phyloP scores from a whole-genome alignment of 1,140 invertebrate genomes.

The Dryas iulia region DNA sequence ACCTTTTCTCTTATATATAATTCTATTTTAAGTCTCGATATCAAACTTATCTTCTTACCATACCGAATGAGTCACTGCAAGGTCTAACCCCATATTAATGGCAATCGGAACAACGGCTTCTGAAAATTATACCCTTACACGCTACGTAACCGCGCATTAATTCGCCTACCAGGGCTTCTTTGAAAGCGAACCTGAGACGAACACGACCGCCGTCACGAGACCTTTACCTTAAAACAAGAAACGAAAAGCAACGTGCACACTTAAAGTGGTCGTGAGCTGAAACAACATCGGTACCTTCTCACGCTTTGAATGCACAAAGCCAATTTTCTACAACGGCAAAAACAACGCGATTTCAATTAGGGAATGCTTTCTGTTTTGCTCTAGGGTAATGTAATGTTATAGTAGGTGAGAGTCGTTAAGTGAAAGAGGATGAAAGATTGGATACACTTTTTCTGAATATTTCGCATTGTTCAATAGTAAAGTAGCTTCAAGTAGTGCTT shows the following conservation, averaged over 20 bases:
- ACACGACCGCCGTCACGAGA: slow-evolving; percentile 33
- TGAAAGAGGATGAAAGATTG: background rate
- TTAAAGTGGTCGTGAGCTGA: slow-evolving; percentile 40
- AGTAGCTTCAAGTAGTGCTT: background rate
- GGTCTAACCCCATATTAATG: slow-evolving; percentile 30
- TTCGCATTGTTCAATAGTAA: background rate
- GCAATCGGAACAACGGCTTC: slow-evolving; percentile 40
- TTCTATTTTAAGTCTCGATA: background rate
- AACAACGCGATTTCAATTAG: slow-evolving; percentile 76
- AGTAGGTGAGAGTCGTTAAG: slow-evolving; percentile 42
- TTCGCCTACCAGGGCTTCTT: slow-evolving; percentile 34
- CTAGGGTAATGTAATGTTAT: slow-evolving; percentile 47
- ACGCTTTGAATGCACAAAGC: slow-evolving; percentile 64
- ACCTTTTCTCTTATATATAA: no score
- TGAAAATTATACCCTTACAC: slow-evolving; percentile 41
- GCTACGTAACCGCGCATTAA: slow-evolving; percentile 40
- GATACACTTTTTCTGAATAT: background rate
- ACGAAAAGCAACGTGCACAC: slow-evolving; percentile 28
- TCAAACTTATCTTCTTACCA: background rate
- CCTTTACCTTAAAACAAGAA: slow-evolving; percentile 33
- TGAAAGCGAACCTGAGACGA: slow-evolving; percentile 29
- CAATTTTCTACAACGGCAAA: slow-evolving; percentile 65
- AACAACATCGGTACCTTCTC: slow-evolving; percentile 63
- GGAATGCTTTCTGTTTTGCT: slow-evolving; percentile 58
- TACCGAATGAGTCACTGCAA: background rate